Base-by-base conservation (phyloP, 2,113 vertebrate species). In the Pao palembangensis region DNA sequence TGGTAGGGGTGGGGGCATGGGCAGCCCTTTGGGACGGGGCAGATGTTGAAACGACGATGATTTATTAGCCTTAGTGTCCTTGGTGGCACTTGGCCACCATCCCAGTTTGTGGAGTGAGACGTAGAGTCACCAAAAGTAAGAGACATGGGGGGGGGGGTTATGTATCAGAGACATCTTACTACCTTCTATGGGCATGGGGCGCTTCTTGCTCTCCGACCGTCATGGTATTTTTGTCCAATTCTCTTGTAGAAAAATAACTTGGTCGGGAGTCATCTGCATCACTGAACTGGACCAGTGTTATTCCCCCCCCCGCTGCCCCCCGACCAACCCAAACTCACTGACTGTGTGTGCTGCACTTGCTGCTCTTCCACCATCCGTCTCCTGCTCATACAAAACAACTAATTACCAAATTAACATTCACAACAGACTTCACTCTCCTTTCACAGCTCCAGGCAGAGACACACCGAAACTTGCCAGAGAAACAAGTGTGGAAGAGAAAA, bases 41-140 rank as follows among this genome's bases (percentile, higher is more conserved):
- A 94, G 92, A 94, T 94, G 94, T 92, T 93, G 93, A 91, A 90
- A 91, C 72, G 78, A 90, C 88, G 90, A 93, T 94, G 93, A 96
- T 97, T 95, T 94, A 96, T 94, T 90, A 92, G 90, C 92, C 87
- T 82, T 73, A 69, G 91, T 92, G 93, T 95, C 93, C 92, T 93
- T 76, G 43, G 91, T 94, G 94, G 93, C 93, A 92, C 89, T 94
- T 96, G 94, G 94, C 93, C 76, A 89, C 89, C 89, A 90, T 93
- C 94, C 94, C 95, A 96, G 94, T 93, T 78, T 89, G 73, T 87
- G 80, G 80, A 46, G 83, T 69, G 89, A 81, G 87, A 82, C 34
- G 34, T 82, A 65, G 84, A 72, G 86, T 78, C 87, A 85, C 81
- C 70, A 81, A 73, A 72, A 64, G 76, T 74, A 78, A 76, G 84